Evolutionary conservation across 53 echinoderm and acorn worm species (phyloP).

Genomic region (Echinarachnius parma): DNA sequence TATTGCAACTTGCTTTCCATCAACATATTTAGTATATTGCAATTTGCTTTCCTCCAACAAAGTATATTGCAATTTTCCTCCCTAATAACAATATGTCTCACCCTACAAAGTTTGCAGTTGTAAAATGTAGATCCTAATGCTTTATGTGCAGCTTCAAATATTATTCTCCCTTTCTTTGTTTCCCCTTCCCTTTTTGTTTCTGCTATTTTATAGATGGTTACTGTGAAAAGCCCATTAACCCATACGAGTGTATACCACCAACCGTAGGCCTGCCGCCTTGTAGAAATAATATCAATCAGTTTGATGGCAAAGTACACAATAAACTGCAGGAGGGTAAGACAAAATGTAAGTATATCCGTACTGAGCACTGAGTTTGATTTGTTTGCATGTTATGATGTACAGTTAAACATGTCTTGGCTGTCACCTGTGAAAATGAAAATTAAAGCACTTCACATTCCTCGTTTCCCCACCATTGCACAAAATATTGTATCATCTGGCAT

Average conservation of each 20-base stretch:
- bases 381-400: no score
- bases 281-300: slow-evolving; percentile 39
- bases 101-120: no score
- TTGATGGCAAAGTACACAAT: slow-evolving; percentile 48
- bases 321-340: slow-evolving; percentile 34
- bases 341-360: slow-evolving; percentile 23
- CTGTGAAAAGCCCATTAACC: slow-evolving; percentile 35
- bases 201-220: slow-evolving; percentile 6
- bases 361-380: neutral
- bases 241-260: slow-evolving; percentile 43
- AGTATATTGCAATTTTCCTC: neutral
- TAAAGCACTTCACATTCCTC: no score
- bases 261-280: slow-evolving; percentile 33
- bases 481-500: no score
- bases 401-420: no score
- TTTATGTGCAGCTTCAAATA: neutral
- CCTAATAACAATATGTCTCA: no score
- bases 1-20: no score
- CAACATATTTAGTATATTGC: neutral
- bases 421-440: no score
- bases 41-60: neutral
- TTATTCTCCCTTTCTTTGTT: neutral
- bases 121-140: no score
- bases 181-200: neutral
- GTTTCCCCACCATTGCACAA: no score